Base-by-base conservation (phyloP, 2,113 vertebrate species). In the Parus major region DNA sequence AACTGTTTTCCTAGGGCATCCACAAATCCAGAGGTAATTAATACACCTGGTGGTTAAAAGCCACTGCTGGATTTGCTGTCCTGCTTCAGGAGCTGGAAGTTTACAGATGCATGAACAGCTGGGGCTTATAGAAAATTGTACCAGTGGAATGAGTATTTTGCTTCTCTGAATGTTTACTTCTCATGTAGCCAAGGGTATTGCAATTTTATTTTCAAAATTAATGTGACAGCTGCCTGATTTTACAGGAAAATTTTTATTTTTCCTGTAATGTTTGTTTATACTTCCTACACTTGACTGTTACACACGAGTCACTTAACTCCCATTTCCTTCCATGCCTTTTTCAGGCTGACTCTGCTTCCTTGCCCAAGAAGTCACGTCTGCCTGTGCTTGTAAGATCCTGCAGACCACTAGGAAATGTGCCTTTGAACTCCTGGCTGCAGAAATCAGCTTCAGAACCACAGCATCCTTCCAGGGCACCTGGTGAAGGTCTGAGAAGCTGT, bases 341-440 rank as follows among this genome's bases (percentile, higher is more conserved):
- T 31, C 80, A 99, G 99, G 88, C 92, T 20, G 91, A 61, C 53
- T 76, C 76, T 66, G 57, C 53, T 29, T 20, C 20, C 56, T 47
- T 60, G 52, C 81, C 78, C 44, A 97, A 94, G 90, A 99, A 95
- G 92, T 99, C 99, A 17, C 98, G 98, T 49, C 95, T 99, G 60
- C 99, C 99, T 0, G 68, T 99, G 91, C 98, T 94, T 19, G n/a
- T 98, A 23, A 99, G 97, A 56, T 70, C 93, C 23, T 95, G 90
- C 59, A 94, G 75, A 23, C 88, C 97, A 2, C 10, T 91, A 15
- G 86, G 92, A 92, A 96, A 84, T 15, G 46, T 46, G 28, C 50
- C 68, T 71, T 87, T 22, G 61, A 72, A 15, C 52, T 69, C 86
- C 61, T 57, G 50, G 35, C 7, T 65, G 13, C 96, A 63, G 66